Base-by-base conservation (phyloP, 2,888 invertebrate species). In the Nebria brevicollis region DNA sequence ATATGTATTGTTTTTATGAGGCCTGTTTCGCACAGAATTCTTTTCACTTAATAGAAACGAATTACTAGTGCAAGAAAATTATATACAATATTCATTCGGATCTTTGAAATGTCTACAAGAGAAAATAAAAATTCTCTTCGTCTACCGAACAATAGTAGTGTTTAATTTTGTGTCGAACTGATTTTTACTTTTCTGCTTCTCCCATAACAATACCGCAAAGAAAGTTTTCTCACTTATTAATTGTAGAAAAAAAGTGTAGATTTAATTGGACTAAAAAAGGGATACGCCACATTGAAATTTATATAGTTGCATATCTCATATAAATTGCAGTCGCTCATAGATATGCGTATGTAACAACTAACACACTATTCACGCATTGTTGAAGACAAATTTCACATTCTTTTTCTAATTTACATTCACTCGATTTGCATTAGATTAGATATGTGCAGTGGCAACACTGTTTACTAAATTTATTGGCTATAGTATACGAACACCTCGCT, bases 381-480 rank as follows among this genome's bases (percentile, higher is more conserved):
- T 77, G 77, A 11, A 77, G 77, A 77, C 2, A 34, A 34, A 66
- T 77, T 77, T 77, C 77, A 77, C 77, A 77, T 77, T 77, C 66
- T 68, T 70, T 70, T 20, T 70, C 13, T 70, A 20, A 25, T 70
- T 11, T 70, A 70, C 34, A 34, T 70, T 54, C 8, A 54, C 54
- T 54, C 54, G 7, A 54, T 54, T 54, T 54, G 54, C 54, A 54
- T 54, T 54, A 54, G 8, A 54, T 54, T 54, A 54, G 54, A 54
- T 11, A 54, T 54, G 13, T 54, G 54, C 70, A 34, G 7, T 25
- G 25, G 25, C 68, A 26, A 10, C 6, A n/a, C 1, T 68, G 70
- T 70, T 70, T 70, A 34, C 34, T 70, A 5, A 20, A 34, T 20
- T 11, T n/a, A 8, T 66, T 20, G 15, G 25, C n/a, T 66, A 20